phyloP scores from a whole-genome alignment of 2,113 vertebrate species.

The Centropristis striata region DNA sequence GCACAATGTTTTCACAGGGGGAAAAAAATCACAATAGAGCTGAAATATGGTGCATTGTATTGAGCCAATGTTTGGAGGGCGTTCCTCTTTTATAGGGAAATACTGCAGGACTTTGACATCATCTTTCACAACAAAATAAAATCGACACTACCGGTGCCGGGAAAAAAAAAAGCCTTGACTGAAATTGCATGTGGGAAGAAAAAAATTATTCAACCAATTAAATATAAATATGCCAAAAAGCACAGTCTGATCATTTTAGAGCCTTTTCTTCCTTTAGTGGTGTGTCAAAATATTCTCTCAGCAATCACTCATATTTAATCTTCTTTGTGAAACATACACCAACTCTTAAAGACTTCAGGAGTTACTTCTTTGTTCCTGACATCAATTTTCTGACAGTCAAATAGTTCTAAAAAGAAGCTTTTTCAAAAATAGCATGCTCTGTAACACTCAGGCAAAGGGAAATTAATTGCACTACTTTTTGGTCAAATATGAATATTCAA shows the following conservation, averaged over 20 bases:
- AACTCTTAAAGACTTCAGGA: background rate
- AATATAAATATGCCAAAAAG: slow-evolving; percentile 47
- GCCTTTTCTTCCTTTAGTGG: slow-evolving; percentile 21
- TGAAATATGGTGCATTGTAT: slow-evolving; percentile 64
- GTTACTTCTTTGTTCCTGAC: slow-evolving; percentile 38
- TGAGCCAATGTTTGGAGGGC: slow-evolving; percentile 63
- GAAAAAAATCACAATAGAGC: slow-evolving; percentile 70
- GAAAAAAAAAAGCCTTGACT: background rate
- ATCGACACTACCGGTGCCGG: slow-evolving; percentile 8
- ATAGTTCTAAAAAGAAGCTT: slow-evolving; percentile 32
- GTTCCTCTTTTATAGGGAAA: slow-evolving; percentile 41
- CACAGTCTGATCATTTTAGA: slow-evolving; percentile 32
- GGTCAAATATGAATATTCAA: slow-evolving; percentile 82
- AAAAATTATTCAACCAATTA: slow-evolving; percentile 45
- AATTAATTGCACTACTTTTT: slow-evolving; percentile 72
- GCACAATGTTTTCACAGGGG: slow-evolving; percentile 72
- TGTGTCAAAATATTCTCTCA: slow-evolving; percentile 50
- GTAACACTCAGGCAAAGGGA: slow-evolving; percentile 52
- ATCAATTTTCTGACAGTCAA: slow-evolving; percentile 32
- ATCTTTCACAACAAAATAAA: slow-evolving; percentile 70
- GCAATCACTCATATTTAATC: slow-evolving; percentile 30
- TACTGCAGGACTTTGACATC: slow-evolving; percentile 58
- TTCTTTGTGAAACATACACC: slow-evolving; percentile 28
- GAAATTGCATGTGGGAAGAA: background rate
- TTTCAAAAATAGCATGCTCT: slow-evolving; percentile 31